Evolutionary conservation across 2,113 vertebrate genomes (phyloP).

Genomic region (Caranx ignobilis): DNA sequence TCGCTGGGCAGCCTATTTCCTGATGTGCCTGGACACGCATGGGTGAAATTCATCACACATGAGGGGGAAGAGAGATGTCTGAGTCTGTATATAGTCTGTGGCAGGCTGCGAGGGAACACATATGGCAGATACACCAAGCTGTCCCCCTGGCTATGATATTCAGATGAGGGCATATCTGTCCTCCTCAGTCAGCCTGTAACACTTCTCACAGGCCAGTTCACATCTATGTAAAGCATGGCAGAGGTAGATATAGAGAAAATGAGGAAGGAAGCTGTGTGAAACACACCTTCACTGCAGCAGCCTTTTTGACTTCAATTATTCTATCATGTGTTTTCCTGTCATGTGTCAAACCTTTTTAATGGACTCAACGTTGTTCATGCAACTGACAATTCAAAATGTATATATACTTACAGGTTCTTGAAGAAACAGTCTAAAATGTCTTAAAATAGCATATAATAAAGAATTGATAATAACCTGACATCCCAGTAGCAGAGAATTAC

Average conservation of each 20-base stretch:
- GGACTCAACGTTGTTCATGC: no score
- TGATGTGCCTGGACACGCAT: conserved; percentile 12
- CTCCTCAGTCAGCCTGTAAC: background rate
- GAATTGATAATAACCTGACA: no score
- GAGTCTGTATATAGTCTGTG: background rate
- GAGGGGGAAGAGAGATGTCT: background rate
- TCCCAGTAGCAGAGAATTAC: no score
- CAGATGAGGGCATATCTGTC: background rate
- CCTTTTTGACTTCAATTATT: background rate
- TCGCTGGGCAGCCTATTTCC: background rate
- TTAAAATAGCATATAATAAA: no score
- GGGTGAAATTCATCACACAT: background rate
- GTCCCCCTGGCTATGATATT: background rate
- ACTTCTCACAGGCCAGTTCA: background rate
- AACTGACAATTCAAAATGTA: no score
- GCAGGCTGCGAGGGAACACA: background rate
- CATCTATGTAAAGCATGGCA: background rate
- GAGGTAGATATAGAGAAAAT: background rate
- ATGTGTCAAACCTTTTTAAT: no score
- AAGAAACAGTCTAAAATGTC: no score
- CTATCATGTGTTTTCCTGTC: background rate
- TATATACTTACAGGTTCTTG: no score
- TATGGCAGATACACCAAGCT: conserved; percentile 8
- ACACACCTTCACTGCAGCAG: no score
- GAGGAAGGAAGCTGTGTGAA: no score